These are phyloP conservation scores for Pseudorectes ferrugineus DNA, from an alignment of 2,113 vertebrate species.

Conservation along the genomic window DNA sequence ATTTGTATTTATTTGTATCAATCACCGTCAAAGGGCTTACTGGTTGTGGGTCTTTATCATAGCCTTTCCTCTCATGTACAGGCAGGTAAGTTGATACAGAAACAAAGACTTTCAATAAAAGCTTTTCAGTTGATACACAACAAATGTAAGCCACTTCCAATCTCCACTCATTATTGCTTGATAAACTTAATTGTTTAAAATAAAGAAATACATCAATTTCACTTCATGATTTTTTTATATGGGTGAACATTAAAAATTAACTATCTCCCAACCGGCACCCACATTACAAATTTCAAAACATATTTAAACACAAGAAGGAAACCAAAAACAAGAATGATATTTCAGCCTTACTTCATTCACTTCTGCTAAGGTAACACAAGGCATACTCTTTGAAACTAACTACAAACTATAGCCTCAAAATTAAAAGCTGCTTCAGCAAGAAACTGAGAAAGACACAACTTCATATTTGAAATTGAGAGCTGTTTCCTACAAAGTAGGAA, in stretches of 20 bases:
- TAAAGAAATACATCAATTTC: neutral
- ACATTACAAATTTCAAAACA: neutral
- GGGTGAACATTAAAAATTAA: neutral
- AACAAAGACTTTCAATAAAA: neutral
- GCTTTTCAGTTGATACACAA: neutral
- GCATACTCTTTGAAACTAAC: neutral
- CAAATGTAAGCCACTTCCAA: neutral
- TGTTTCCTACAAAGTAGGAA: neutral
- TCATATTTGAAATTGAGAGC: neutral
- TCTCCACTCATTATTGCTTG: neutral
- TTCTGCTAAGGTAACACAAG: neutral
- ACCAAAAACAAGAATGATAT: neutral
- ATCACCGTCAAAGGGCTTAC: neutral
- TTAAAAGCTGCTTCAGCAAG: neutral
- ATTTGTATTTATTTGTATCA: neutral
- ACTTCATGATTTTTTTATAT: neutral
- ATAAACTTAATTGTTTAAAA: neutral
- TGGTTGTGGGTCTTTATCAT: neutral
- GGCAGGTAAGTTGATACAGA: neutral
- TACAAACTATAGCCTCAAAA: neutral
- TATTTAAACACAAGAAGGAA: neutral
- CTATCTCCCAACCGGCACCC: neutral
- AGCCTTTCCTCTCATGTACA: neutral
- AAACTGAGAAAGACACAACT: neutral
- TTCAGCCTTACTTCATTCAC: neutral